These are phyloP conservation scores for Eretmocerus hayati DNA, from an alignment of 2,888 invertebrate genomes.

Conservation along the genomic window DNA sequence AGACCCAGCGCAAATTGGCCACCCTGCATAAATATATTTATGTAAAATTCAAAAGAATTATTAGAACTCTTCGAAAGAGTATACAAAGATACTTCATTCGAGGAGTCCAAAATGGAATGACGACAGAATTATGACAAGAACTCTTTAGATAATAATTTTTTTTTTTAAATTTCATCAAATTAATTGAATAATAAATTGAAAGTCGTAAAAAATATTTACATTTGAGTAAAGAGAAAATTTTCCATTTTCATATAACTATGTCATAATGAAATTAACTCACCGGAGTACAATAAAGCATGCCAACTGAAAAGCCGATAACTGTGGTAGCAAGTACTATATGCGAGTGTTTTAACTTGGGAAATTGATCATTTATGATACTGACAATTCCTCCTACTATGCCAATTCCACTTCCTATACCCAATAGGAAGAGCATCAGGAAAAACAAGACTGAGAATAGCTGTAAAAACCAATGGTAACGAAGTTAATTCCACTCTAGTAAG, in stretches of 20 bases:
- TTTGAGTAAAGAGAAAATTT: too few species aligned
- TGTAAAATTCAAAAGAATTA: too few species aligned
- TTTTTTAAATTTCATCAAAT: background rate
- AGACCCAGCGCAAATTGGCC: constrained; percentile 48
- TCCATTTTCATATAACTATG: too few species aligned
- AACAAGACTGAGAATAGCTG: constrained; percentile 51
- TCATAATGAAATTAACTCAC: constrained; percentile 30
- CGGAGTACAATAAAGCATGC: constrained; percentile 48
- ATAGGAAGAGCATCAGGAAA: constrained; percentile 51
- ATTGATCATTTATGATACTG: constrained; percentile 47
- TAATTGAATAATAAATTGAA: background rate
- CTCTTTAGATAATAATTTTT: background rate
- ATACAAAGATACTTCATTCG: too few species aligned
- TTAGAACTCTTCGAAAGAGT: background rate
- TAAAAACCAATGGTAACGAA: constrained; percentile 36
- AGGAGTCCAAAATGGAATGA: background rate
- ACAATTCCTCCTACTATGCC: constrained; percentile 46
- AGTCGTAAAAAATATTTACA: too few species aligned
- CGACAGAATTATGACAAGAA: too few species aligned
- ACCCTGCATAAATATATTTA: constrained; percentile 46
- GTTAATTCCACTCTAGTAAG: too few species aligned
- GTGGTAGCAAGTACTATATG: constrained; percentile 42
- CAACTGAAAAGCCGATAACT: constrained; percentile 42
- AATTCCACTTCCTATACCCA: constrained; percentile 51
- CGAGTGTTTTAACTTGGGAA: constrained; percentile 43